Evolutionary conservation across 1,140 invertebrate species (phyloP), one percentile per base, ranked within the genome.

Genomic region (Penaeus indicus): DNA sequence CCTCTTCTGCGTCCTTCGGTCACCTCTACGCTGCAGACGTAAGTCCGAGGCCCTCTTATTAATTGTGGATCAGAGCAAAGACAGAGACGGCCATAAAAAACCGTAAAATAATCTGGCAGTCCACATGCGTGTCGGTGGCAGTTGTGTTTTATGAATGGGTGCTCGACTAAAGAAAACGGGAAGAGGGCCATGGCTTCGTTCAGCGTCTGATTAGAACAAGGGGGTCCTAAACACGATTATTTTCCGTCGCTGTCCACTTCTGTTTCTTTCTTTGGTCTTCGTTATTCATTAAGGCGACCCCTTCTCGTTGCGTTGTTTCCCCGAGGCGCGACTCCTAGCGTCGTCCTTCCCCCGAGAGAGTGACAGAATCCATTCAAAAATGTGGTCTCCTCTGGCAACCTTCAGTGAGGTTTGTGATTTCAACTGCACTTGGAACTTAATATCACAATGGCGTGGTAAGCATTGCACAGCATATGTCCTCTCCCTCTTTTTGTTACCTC

Each of bases 401-500:
- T 60, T 60, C 78, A n/a, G n/a, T 60, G 47, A 61, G 78, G 78
- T 80, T 80, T 80, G 78, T 80, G 78, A 80, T 80, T 80, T 80
- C 78, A 80, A 80, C 78, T 80, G 78, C 78, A 80, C 78, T 80
- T 80, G 78, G n/a, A 80, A 80, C 78, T 27, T 25, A 80, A 80
- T 80, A 80, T 60, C 47, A 80, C 78, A 80, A 80, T 80, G 78
- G 78, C 78, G 78, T 22, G 78, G 78, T 80, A 47, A 61, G 78
- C 78, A 80, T 80, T 80, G 78, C 47, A 80, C 78, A 80, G 78
- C 78, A 80, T 80, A 80, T 80, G 78, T 80, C 78, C 61, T 80
- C 47, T 80, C 54, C 47, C 78, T n/a, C 78, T 80, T 80, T 80
- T 80, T 80, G 78, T 22, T 80, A 21, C 16, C 78, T 27, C 78